Percentiles rank a stretch among this genome's conserved stretches.
phyloP scores from a whole-genome alignment of 2,888 invertebrate species.

The Willowsia nigromaculata region DNA sequence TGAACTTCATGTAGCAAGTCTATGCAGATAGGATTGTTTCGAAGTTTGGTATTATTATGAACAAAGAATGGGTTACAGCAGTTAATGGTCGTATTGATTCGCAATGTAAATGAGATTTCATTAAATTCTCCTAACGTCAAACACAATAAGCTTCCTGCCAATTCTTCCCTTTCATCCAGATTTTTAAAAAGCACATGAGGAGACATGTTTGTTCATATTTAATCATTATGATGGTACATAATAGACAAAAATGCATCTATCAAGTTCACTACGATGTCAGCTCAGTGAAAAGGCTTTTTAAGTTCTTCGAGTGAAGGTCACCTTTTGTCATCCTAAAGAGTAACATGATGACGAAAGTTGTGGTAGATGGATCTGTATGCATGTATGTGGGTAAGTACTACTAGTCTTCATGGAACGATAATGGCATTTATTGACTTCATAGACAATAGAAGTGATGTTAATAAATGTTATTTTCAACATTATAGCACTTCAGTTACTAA shows the following conservation, averaged over 20 bases:
- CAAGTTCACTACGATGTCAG: neutral
- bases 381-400: no score
- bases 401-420: no score
- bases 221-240: neutral
- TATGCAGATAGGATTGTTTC: neutral
- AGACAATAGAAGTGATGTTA: no score
- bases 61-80: neutral
- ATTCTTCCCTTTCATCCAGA: slow-evolving; percentile 27
- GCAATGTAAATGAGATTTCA: neutral
- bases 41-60: neutral
- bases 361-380: neutral
- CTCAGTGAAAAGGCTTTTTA: neutral
- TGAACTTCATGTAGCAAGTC: no score
- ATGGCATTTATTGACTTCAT: no score
- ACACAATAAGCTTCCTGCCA: slow-evolving; percentile 27
- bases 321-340: neutral
- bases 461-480: no score
- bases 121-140: neutral
- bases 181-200: slow-evolving; percentile 1
- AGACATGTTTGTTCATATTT: slow-evolving; percentile 12
- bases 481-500: no score
- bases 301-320: slow-evolving; percentile 44
- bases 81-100: neutral
- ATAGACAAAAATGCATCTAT: neutral
- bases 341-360: neutral